Percentiles rank a stretch among this genome's conserved stretches.
Evolutionary conservation across 1,140 invertebrate species (phyloP).

Genomic region (Daktulosphaira vitifoliae): DNA sequence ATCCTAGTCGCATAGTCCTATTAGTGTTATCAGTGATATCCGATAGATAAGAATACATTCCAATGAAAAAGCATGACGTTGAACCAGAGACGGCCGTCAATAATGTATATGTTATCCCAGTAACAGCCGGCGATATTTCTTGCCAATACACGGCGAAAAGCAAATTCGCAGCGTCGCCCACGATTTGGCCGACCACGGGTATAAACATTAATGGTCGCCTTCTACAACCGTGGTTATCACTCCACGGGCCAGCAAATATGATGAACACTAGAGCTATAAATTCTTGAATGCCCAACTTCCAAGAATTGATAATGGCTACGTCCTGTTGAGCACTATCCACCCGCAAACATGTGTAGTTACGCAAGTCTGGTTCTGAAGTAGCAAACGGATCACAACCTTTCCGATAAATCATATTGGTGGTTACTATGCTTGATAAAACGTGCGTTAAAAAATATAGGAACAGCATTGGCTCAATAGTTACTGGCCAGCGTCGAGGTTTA

Average conservation of each 20-base stretch:
- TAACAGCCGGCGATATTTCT: not conserved
- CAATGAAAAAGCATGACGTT: conserved; percentile 6
- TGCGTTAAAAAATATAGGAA: no score
- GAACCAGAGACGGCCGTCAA: not conserved
- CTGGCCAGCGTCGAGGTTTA: no score
- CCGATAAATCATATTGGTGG: no score
- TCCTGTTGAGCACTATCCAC: conserved; percentile 6
- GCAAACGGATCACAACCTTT: no score
- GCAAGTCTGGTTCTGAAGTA: no score
- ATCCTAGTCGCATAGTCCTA: conserved; percentile 10
- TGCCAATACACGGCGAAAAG: conserved; percentile 4
- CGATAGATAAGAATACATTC: conserved; percentile 10
- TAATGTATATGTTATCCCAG: not conserved
- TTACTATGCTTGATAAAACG: no score
- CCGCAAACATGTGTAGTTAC: not conserved
- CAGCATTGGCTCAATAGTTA: no score
- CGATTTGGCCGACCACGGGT: conserved; percentile 39
- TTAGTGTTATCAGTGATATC: conserved; percentile 13
- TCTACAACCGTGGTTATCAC: conserved; percentile 38
- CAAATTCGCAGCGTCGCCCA: not conserved
- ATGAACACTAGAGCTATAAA: conserved; percentile 10
- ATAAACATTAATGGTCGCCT: conserved; percentile 45
- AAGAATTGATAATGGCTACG: conserved; percentile 16
- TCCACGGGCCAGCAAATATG: conserved; percentile 40
- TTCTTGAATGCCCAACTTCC: conserved; percentile 1